Evolutionary conservation across 2,797 vertebrate species (phyloP).

Genomic region (Takifugu ocellatus): DNA sequence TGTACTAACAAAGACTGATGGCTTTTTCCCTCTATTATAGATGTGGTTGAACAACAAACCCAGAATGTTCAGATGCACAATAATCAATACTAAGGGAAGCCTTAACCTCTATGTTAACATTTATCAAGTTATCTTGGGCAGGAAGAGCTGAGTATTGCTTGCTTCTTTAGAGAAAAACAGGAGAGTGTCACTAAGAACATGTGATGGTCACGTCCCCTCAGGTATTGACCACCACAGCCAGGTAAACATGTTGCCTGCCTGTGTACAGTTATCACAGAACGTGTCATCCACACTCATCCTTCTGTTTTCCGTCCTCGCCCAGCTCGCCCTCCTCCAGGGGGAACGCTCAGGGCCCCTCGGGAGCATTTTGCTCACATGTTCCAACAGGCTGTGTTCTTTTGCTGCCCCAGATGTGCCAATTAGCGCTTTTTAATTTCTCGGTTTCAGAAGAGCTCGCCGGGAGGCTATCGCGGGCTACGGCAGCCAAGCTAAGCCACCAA

Average conservation of each 20-base stretch:
- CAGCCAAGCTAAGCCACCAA: background rate
- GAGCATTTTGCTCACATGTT: conserved; percentile 52
- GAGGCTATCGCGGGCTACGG: conserved; percentile 17
- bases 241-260: conserved; percentile 71
- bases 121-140: too few species aligned
- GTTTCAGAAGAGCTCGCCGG: conserved; percentile 26
- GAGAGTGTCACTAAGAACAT: conserved; percentile 5
- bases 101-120: too few species aligned
- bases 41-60: too few species aligned
- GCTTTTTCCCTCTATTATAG: too few species aligned
- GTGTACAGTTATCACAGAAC: conserved; percentile 33
- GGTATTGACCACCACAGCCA: conserved; percentile 47
- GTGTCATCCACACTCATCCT: conserved; percentile 43
- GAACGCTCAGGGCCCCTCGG: conserved; percentile 33
- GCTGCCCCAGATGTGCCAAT: conserved; percentile 49
- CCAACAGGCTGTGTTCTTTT: conserved; percentile 52
- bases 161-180: conserved; percentile 7
- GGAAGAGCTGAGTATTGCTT: too few species aligned
- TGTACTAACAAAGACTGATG: background rate
- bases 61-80: too few species aligned
- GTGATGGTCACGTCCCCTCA: conserved; percentile 27
- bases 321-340: conserved; percentile 20
- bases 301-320: conserved; percentile 54
- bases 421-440: conserved; percentile 55
- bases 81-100: too few species aligned